A percentile compares a stretch with the other conserved stretches of the same genome.
Conservation (phyloP, 1,140 invertebrate genomes). For the Drosophila pandora region DNA sequence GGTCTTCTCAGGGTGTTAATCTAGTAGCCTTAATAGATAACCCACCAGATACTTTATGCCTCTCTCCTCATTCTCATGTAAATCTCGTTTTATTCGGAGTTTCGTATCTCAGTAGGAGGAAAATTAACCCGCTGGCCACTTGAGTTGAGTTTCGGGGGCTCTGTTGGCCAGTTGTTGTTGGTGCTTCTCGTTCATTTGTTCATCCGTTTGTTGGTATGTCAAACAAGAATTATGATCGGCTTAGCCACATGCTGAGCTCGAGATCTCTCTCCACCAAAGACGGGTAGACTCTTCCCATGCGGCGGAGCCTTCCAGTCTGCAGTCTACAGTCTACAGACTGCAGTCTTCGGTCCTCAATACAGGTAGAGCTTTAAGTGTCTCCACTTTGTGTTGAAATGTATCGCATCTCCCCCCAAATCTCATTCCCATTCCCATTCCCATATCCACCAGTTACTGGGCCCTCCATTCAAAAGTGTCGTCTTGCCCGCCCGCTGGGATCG, state of each 20-base stretch:
- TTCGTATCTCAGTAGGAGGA: slow-evolving; percentile 71
- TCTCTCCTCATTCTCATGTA: slow-evolving; percentile 59
- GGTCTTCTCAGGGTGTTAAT: slow-evolving; percentile 59
- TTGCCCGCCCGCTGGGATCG: slow-evolving; percentile 73
- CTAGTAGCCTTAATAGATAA: slow-evolving; percentile 82
- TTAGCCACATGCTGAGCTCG: slow-evolving; percentile 83
- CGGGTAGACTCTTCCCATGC: slow-evolving; percentile 16
- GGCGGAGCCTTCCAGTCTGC: slow-evolving; percentile 44
- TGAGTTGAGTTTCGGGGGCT: slow-evolving; percentile 46
- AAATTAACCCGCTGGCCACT: slow-evolving; percentile 65
- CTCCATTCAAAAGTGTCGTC: slow-evolving; percentile 79
- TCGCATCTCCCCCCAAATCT: slow-evolving; percentile 46
- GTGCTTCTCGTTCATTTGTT: slow-evolving; percentile 80
- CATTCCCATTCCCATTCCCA: slow-evolving; percentile 24
- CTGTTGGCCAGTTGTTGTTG: slow-evolving; percentile 39
- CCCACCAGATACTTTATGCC: slow-evolving; percentile 66
- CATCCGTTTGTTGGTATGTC: slow-evolving; percentile 81
- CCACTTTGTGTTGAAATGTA: slow-evolving; percentile 82
- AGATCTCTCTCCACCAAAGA: slow-evolving; percentile 37
- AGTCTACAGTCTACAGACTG: slow-evolving; percentile 4
- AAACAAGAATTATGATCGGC: slow-evolving; percentile 84
- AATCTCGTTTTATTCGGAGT: slow-evolving; percentile 34
- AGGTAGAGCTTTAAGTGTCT: slow-evolving; percentile 82
- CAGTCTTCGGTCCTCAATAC: slow-evolving; percentile 52
- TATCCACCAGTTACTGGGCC: slow-evolving; percentile 4